phyloP scores from a whole-genome alignment of 1,140 invertebrate species.

The Aphidius ervi region DNA sequence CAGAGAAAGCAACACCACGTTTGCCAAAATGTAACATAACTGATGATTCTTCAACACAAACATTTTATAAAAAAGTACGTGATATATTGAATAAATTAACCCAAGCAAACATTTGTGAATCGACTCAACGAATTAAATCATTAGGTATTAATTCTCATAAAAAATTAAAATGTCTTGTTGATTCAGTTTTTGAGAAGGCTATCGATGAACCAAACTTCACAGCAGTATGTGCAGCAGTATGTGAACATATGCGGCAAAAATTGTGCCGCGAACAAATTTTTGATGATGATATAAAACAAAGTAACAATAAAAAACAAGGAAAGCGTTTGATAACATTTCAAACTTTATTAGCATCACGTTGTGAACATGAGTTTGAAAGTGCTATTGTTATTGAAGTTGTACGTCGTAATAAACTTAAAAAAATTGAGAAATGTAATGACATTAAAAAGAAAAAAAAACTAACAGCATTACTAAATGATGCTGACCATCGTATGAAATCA shows the following conservation, averaged over 20 bases:
- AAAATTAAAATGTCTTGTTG: constrained; percentile 77
- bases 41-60: constrained; percentile 65
- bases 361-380: constrained; percentile 84
- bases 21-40: constrained; percentile 49
- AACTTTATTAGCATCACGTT: constrained; percentile 74
- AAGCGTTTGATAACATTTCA: constrained; percentile 60
- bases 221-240: constrained; percentile 72
- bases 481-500: constrained; percentile 74
- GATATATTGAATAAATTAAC: constrained; percentile 93
- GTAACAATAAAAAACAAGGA: constrained; percentile 28
- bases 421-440: constrained; percentile 64
- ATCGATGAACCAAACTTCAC: constrained; percentile 92
- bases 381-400: constrained; percentile 65
- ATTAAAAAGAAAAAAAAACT: constrained; percentile 66
- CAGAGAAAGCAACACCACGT: constrained; percentile 40
- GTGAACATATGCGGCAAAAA: constrained; percentile 66
- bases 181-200: constrained; percentile 92
- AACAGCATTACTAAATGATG: constrained; percentile 64
- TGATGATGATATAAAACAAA: constrained; percentile 21
- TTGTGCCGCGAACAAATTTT: constrained; percentile 58
- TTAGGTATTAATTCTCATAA: constrained; percentile 78
- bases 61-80: constrained; percentile 76
- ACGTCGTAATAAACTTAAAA: constrained; percentile 57
- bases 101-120: constrained; percentile 83
- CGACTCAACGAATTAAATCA: constrained; percentile 71